Evolutionary conservation across 1,140 invertebrate species (phyloP).

Genomic region (Sycophaga agraensis): DNA sequence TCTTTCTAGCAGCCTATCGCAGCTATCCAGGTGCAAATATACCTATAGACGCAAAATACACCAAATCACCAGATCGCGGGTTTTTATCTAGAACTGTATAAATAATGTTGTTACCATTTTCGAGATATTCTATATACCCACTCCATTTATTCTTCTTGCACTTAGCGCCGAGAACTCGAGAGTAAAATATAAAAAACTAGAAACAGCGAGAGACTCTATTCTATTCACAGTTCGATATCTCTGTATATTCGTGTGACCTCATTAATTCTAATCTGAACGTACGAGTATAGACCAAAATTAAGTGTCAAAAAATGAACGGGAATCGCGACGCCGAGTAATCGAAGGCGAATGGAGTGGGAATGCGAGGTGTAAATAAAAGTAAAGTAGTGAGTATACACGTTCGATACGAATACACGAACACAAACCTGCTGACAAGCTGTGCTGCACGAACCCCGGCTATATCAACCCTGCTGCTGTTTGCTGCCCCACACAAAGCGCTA

Average conservation of each 20-base stretch:
- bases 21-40: constrained; percentile 59
- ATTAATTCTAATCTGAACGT: too few species aligned
- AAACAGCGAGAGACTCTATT: too few species aligned
- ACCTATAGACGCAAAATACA: constrained; percentile 52
- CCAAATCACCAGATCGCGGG: constrained; percentile 52
- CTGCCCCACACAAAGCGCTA: constrained; percentile 56
- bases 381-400: constrained; percentile 49
- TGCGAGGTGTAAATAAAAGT: constrained; percentile 51
- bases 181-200: not conserved
- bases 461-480: constrained; percentile 59
- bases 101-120: constrained; percentile 24
- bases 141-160: constrained; percentile 34
- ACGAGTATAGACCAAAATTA: too few species aligned
- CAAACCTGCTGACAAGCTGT: constrained; percentile 60
- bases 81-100: constrained; percentile 24
- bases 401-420: constrained; percentile 54
- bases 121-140: constrained; percentile 27
- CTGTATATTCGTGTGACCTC: too few species aligned
- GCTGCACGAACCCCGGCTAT: constrained; percentile 58
- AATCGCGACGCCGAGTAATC: not conserved
- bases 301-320: not conserved
- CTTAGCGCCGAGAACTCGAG: not conserved
- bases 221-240: too few species aligned
- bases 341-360: constrained; percentile 38
- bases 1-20: constrained; percentile 61